Conservation (phyloP, 2,797 vertebrate genomes). For the Toxotes lorentzi region DNA sequence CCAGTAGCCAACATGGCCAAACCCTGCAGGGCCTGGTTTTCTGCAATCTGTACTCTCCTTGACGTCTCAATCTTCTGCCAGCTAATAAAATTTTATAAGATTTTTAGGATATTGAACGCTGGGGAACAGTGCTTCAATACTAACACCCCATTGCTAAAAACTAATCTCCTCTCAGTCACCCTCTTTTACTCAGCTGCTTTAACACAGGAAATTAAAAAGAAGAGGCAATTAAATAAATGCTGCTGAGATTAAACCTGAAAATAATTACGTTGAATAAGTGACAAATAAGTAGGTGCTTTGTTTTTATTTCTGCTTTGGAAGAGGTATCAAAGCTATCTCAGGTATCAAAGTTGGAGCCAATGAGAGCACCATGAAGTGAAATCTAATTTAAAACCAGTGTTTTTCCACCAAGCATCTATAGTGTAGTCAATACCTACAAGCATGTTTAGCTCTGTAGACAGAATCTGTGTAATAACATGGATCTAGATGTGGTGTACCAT, state of each 20-base stretch:
- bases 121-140: not conserved
- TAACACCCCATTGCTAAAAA: not conserved
- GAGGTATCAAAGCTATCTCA: too few relatives aligned
- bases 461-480: not conserved
- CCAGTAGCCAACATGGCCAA: not conserved
- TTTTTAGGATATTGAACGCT: not conserved
- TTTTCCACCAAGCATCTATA: not conserved
- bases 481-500: not conserved
- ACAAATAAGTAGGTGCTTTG: not conserved
- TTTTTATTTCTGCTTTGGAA: slow-evolving; percentile 28
- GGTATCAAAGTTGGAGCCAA: not conserved
- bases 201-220: slow-evolving; percentile 25
- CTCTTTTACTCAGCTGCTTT: not conserved
- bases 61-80: not conserved
- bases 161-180: not conserved
- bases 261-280: slow-evolving; percentile 16
- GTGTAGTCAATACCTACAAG: not conserved
- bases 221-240: slow-evolving; percentile 14
- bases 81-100: not conserved
- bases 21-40: not conserved
- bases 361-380: not conserved
- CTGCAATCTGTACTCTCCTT: not conserved
- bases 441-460: not conserved
- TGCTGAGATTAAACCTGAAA: slow-evolving; percentile 23
- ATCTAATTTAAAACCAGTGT: not conserved